These are phyloP conservation scores for Dreissena rostriformis DNA, from an alignment of 1,140 invertebrate genomes.

Conservation along the genomic window DNA sequence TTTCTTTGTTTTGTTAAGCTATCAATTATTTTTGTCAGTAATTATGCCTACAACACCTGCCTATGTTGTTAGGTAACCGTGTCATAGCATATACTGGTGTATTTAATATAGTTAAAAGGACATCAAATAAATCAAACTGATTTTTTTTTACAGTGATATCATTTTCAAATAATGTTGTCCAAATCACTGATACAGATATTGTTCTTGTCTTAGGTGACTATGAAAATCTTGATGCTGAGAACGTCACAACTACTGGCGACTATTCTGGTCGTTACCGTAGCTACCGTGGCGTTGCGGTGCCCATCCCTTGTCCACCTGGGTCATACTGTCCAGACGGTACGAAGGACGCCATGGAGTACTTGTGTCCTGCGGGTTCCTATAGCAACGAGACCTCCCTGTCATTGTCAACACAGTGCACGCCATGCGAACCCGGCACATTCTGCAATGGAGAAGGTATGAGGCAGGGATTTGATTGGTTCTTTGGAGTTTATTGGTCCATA, in stretches of 20 bases:
- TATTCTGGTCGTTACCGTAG: slow-evolving; percentile 74
- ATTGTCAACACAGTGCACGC: slow-evolving; percentile 71
- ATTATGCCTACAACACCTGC: too few species aligned
- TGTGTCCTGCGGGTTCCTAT: slow-evolving; percentile 74
- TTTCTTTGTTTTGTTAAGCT: background rate
- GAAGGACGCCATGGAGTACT: slow-evolving; percentile 67
- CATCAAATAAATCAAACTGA: background rate
- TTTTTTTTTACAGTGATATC: background rate
- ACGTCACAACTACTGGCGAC: slow-evolving; percentile 71
- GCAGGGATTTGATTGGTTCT: too few species aligned
- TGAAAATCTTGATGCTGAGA: slow-evolving; percentile 72
- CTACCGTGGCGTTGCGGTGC: slow-evolving; percentile 77
- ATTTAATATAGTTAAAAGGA: background rate
- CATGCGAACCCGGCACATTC: slow-evolving; percentile 75
- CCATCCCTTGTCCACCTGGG: slow-evolving; percentile 74
- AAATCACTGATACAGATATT: background rate
- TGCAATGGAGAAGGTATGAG: slow-evolving; percentile 76
- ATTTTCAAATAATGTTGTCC: background rate
- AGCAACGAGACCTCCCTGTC: slow-evolving; percentile 74
- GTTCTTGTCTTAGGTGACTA: slow-evolving; percentile 73
- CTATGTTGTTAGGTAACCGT: too few species aligned
- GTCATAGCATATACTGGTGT: too few species aligned
- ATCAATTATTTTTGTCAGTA: background rate
- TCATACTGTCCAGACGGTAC: slow-evolving; percentile 77
- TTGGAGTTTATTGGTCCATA: too few species aligned